phyloP scores from a whole-genome alignment of 2,113 vertebrate genomes.

The Periophthalmus modestus region DNA sequence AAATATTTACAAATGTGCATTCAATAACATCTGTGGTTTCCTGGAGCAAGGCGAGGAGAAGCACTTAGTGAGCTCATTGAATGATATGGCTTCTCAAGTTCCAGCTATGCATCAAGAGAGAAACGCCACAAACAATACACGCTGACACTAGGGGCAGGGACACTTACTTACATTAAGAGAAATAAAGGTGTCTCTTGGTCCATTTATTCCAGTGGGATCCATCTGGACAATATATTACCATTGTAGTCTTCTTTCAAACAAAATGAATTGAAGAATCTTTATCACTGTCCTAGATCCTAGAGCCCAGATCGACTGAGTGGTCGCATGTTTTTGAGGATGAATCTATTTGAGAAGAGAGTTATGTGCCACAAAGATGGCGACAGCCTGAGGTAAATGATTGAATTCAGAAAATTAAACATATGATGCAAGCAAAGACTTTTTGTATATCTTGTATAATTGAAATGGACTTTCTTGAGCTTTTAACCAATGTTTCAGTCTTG shows the following conservation, averaged over 20 bases:
- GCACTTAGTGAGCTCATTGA: conserved; percentile 62
- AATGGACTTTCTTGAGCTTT: background rate
- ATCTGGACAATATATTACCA: too few relatives aligned
- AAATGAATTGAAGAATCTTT: too few relatives aligned
- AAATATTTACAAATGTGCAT: conserved; percentile 73
- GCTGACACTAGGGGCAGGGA: conserved; percentile 49
- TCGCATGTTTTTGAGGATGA: background rate
- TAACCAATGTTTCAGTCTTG: background rate
- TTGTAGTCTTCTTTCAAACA: too few relatives aligned
- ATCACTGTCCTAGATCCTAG: too few relatives aligned
- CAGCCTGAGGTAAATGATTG: background rate
- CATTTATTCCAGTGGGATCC: too few relatives aligned
- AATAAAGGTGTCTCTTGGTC: background rate
- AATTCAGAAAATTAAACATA: background rate
- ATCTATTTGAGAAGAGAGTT: background rate
- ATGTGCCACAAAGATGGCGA: background rate
- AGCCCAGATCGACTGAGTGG: too few relatives aligned
- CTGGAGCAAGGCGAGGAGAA: conserved; percentile 41
- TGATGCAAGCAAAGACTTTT: background rate
- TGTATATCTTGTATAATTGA: background rate
- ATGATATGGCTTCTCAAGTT: conserved; percentile 55
- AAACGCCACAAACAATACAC: conserved; percentile 66
- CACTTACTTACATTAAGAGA: background rate
- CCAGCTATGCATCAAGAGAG: conserved; percentile 44
- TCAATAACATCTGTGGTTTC: conserved; percentile 68